Conservation (phyloP, 2,888 invertebrate genomes). For the Cabera pusaria region DNA sequence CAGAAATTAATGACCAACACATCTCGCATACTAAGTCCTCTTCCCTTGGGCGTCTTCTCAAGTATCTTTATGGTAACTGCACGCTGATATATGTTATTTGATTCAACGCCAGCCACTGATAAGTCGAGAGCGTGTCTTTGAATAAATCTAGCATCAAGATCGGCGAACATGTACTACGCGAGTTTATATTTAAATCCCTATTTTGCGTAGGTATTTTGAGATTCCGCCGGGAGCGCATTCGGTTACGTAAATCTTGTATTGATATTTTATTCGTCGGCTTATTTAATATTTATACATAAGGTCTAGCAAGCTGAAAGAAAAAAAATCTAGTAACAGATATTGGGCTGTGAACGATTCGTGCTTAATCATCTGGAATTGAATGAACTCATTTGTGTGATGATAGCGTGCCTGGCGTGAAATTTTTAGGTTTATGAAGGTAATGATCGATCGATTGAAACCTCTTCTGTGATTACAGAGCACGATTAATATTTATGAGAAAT, state of each 20-base stretch:
- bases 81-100: conserved; percentile 32
- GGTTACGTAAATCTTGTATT: conserved; percentile 21
- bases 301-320: conserved; percentile 5
- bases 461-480: too few relatives aligned
- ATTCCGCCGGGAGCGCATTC: conserved; percentile 19
- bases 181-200: conserved; percentile 25
- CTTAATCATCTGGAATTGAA: conserved; percentile 11
- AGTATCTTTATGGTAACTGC: conserved; percentile 20
- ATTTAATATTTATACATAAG: too few relatives aligned
- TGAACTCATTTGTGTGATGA: conserved; percentile 1
- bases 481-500: too few relatives aligned
- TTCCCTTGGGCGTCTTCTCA: conserved; percentile 7
- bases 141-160: conserved; percentile 50
- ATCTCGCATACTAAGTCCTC: conserved; percentile 7
- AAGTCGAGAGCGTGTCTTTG: conserved; percentile 58
- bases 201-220: conserved; percentile 21
- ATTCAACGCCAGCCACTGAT: conserved; percentile 55
- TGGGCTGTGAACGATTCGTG: neutral
- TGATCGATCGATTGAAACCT: too few relatives aligned
- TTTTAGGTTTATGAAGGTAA: too few relatives aligned
- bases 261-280: conserved; percentile 23
- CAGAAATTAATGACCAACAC: conserved; percentile 3
- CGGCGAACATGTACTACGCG: conserved; percentile 6
- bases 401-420: too few relatives aligned
- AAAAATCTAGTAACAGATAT: conserved; percentile 9